Evolutionary conservation across 1,140 invertebrate genomes (phyloP).

Genomic region (Drosophila seguyi): DNA sequence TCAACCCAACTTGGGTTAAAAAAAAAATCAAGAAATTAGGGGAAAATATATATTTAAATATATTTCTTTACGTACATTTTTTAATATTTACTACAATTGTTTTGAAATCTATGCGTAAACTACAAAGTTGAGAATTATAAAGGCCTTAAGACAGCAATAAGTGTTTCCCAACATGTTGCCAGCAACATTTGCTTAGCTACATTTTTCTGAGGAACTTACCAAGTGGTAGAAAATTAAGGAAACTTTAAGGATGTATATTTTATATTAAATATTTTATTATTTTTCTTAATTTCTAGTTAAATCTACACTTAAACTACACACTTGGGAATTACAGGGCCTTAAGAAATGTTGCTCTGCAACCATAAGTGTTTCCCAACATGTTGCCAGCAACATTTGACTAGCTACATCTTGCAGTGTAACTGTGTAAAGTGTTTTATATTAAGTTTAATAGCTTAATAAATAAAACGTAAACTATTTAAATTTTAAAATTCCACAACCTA

Average conservation of each 20-base stretch:
- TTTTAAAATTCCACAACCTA: not conserved
- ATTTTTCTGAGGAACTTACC: too few species aligned
- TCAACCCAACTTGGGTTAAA: not conserved
- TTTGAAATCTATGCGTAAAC: not conserved
- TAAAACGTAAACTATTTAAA: not conserved
- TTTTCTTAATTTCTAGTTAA: too few species aligned
- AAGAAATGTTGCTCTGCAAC: too few species aligned
- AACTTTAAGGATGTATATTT: too few species aligned
- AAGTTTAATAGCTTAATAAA: not conserved
- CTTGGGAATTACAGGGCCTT: too few species aligned
- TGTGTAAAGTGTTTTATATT: too few species aligned
- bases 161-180: not conserved
- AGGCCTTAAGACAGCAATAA: not conserved
- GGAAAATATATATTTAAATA: not conserved
- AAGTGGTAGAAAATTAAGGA: not conserved
- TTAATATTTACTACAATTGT: not conserved
- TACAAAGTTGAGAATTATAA: not conserved
- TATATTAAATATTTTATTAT: too few species aligned
- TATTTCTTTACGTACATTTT: not conserved
- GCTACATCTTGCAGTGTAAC: not conserved
- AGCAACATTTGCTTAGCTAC: not conserved
- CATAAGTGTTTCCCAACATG: not conserved
- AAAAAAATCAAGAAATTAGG: too few species aligned
- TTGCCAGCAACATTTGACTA: not conserved
- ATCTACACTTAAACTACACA: not conserved